A percentile compares a stretch with the other conserved stretches of the same genome.
Evolutionary conservation across 2,888 invertebrate genomes (phyloP).

Genomic region (Eupithecia subumbrata): DNA sequence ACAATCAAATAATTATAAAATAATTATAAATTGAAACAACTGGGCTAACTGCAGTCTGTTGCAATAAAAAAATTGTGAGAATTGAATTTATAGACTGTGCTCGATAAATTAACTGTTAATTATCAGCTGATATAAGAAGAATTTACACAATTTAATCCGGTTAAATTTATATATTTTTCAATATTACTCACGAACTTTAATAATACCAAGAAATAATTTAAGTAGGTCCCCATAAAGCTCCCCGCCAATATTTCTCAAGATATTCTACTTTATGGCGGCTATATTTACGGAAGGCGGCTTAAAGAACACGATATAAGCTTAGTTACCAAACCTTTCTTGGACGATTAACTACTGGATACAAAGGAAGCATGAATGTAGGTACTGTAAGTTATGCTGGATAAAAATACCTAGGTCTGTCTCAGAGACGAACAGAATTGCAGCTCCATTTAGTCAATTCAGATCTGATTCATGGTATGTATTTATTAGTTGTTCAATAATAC

Average conservation of each 20-base stretch:
- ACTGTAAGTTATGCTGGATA: not conserved
- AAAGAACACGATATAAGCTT: constrained; percentile 20
- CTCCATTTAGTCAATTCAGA: too few species aligned
- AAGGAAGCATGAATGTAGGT: not conserved
- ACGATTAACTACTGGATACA: constrained; percentile 1
- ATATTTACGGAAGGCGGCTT: constrained; percentile 14
- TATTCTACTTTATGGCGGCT: constrained; percentile 5
- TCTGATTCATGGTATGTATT: too few species aligned
- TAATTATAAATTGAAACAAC: too few species aligned
- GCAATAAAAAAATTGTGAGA: too few species aligned
- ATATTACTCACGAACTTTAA: not conserved
- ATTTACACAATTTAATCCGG: too few species aligned
- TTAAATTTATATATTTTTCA: not conserved
- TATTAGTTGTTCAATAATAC: too few species aligned
- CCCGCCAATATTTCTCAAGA: constrained; percentile 1
- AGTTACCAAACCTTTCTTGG: constrained; percentile 11
- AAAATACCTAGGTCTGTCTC: not conserved
- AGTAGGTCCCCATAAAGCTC: not conserved
- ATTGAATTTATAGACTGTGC: too few species aligned
- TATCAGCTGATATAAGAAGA: too few species aligned
- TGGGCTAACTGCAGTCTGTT: too few species aligned
- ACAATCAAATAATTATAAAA: too few species aligned
- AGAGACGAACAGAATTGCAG: too few species aligned
- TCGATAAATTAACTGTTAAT: too few species aligned
- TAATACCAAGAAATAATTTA: not conserved